Conservation (phyloP, 2,113 vertebrate genomes). For the Sinocyclocheilus rhinocerous region DNA sequence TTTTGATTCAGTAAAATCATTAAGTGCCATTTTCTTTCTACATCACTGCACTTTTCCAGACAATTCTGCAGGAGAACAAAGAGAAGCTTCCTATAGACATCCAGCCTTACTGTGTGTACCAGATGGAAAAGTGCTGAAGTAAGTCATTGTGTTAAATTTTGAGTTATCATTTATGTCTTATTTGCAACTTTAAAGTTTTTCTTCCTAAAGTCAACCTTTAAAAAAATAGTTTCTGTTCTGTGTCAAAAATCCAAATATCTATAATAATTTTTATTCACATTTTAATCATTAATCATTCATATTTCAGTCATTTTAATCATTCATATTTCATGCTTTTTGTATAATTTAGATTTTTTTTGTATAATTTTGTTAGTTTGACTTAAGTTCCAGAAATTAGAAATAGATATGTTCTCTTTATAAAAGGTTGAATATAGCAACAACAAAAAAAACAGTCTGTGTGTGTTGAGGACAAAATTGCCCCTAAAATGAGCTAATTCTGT, state of each 20-base stretch:
- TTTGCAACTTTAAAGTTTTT: background rate
- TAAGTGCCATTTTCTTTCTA: background rate
- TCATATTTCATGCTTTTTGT: background rate
- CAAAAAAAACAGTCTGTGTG: background rate
- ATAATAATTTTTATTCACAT: background rate
- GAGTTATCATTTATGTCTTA: background rate
- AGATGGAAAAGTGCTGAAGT: conserved; percentile 86
- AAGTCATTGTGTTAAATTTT: conserved; percentile 52
- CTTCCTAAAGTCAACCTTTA: background rate
- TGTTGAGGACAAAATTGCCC: background rate
- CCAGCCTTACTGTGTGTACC: conserved; percentile 63
- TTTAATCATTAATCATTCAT: too few species aligned
- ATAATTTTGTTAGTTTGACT: background rate
- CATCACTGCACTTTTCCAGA: conserved; percentile 66
- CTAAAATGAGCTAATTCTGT: too few species aligned
- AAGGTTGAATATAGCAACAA: background rate
- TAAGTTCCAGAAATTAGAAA: background rate
- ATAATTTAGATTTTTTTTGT: background rate
- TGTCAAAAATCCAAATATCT: background rate
- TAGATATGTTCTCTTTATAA: background rate
- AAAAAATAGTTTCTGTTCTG: background rate
- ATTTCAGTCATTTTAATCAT: too few species aligned
- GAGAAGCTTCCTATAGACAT: conserved; percentile 81
- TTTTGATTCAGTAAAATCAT: background rate
- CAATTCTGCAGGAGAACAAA: conserved; percentile 83